These are phyloP conservation scores for Protobothrops flavoviridis DNA, from an alignment of 2,113 vertebrate species.

Conservation along the genomic window DNA sequence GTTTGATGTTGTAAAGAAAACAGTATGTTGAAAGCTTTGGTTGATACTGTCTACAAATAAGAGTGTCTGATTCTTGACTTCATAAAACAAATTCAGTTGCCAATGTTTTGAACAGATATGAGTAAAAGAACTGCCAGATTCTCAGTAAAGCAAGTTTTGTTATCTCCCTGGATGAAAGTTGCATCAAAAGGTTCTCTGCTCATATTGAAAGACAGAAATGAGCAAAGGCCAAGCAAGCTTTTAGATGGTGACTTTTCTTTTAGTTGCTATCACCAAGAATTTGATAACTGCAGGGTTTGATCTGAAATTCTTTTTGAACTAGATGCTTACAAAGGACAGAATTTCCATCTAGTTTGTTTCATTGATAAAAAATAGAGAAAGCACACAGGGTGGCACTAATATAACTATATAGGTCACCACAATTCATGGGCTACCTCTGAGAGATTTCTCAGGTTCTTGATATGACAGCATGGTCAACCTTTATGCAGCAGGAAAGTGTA, in stretches of 20 bases:
- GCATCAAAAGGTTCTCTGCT: conserved; percentile 9
- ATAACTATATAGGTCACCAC: background rate
- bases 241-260: background rate
- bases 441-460: background rate
- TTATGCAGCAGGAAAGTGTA: background rate
- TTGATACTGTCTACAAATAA: conserved; percentile 8
- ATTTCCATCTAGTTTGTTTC: background rate
- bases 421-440: background rate
- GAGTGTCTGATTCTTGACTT: background rate
- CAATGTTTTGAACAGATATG: background rate
- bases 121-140: background rate
- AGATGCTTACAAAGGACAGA: conserved; percentile 27
- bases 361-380: conserved; percentile 1
- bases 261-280: background rate
- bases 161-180: conserved; percentile 22
- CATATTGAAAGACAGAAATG: background rate
- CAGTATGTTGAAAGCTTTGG: background rate
- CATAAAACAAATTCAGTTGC: background rate
- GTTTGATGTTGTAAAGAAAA: background rate
- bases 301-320: conserved; percentile 34
- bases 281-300: conserved; percentile 36
- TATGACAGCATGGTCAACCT: background rate
- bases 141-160: background rate
- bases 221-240: conserved; percentile 11
- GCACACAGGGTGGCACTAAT: background rate